These are phyloP conservation scores for Drosophila lacertosa DNA, from an alignment of 1,140 invertebrate species.

Conservation along the genomic window DNA sequence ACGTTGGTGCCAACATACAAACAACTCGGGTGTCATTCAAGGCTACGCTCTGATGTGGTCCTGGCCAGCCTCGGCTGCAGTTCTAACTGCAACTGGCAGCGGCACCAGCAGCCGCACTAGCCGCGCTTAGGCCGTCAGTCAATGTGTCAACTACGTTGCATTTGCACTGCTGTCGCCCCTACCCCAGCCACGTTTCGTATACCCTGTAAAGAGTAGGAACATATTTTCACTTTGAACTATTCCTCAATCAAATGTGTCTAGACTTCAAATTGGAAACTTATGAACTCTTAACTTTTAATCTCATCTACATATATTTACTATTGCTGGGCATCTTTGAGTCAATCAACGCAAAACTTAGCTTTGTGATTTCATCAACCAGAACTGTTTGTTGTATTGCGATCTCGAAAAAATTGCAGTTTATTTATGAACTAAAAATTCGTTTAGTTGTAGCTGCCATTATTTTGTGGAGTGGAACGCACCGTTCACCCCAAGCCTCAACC, in stretches of 20 bases:
- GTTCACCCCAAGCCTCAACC: too few species aligned
- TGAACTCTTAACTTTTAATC: not conserved
- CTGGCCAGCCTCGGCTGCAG: slow-evolving; percentile 3
- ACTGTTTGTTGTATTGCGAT: not conserved
- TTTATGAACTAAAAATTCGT: slow-evolving; percentile 21
- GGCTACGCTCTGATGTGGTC: slow-evolving; percentile 14
- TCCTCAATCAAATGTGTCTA: too few species aligned
- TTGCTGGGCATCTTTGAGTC: not conserved
- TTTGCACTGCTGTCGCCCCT: slow-evolving; percentile 13
- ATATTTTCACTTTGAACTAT: too few species aligned
- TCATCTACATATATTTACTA: not conserved
- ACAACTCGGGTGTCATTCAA: slow-evolving; percentile 60
- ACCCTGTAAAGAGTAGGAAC: not conserved
- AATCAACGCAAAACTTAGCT: not conserved
- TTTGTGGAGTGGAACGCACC: slow-evolving; percentile 35
- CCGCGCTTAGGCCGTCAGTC: slow-evolving; percentile 63
- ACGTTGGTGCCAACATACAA: slow-evolving; percentile 59
- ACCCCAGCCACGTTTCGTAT: slow-evolving; percentile 2
- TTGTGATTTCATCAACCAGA: not conserved
- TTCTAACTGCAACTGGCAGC: slow-evolving; percentile 8
- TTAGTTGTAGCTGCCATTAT: slow-evolving; percentile 35
- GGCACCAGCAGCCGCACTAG: slow-evolving; percentile 4
- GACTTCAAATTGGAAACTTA: not conserved
- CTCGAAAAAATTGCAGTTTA: slow-evolving; percentile 5
- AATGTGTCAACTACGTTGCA: slow-evolving; percentile 58